Conservation (phyloP, 2,113 vertebrate species). For the Hyaena hyaena region DNA sequence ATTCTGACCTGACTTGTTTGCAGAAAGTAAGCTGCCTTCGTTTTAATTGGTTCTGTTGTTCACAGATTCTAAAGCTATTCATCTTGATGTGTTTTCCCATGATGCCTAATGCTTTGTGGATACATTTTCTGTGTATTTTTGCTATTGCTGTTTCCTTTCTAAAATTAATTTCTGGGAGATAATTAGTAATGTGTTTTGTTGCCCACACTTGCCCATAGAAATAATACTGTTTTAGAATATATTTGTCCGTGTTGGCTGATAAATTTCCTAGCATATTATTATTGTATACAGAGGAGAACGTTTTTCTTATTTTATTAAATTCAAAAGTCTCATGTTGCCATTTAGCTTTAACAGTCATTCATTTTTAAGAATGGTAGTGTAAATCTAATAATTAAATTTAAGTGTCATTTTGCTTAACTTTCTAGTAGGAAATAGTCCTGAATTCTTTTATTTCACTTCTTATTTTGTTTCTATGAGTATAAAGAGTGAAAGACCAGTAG, state of each 20-base stretch:
- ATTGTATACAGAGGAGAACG: constrained; percentile 40
- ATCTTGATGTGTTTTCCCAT: constrained; percentile 60
- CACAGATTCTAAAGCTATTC: constrained; percentile 60
- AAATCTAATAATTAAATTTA: constrained; percentile 61
- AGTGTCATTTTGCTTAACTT: constrained; percentile 65
- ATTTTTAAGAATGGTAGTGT: constrained; percentile 56
- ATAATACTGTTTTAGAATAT: constrained; percentile 60
- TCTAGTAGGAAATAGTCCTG: constrained; percentile 17
- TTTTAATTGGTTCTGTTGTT: constrained; percentile 73
- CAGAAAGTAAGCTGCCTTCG: constrained; percentile 92
- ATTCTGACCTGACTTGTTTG: constrained; percentile 95
- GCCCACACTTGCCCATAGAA: constrained; percentile 41
- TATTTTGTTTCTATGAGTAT: not conserved
- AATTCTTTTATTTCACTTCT: constrained; percentile 34
- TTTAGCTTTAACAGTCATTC: constrained; percentile 35
- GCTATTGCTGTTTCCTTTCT: constrained; percentile 69
- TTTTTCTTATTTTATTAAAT: constrained; percentile 72
- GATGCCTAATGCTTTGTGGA: constrained; percentile 58
- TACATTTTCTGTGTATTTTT: constrained; percentile 57
- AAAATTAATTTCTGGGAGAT: constrained; percentile 76
- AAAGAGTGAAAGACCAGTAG: not conserved
- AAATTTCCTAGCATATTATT: constrained; percentile 66
- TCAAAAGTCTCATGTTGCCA: constrained; percentile 26
- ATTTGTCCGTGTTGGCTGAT: constrained; percentile 61
- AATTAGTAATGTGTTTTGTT: constrained; percentile 69